Base-by-base conservation (phyloP, 2,113 vertebrate genomes). In the Tautogolabrus adspersus region DNA sequence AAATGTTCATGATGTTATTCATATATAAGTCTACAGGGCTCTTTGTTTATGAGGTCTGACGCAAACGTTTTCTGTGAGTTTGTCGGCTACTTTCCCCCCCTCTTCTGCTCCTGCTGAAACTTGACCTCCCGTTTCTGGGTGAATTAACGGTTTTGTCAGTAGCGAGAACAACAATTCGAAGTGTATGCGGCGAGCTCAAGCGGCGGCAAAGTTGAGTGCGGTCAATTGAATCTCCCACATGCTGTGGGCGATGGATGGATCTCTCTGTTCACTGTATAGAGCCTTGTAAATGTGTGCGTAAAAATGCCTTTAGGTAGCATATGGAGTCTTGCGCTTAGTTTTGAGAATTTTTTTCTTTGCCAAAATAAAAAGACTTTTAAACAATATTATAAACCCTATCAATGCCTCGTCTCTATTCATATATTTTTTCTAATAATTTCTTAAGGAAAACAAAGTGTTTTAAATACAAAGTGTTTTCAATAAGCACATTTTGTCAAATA, bases 121-220 rank as follows among this genome's bases (percentile, higher is more conserved):
- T 87, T 93, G 85, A 91, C 90, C 91, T 86, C 78, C 68, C 1
- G 86, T 92, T 93, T 91, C 86, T 92, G 88, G 89, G 85, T 91
- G 92, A 92, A 89, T 91, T 92, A 84, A 89, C 86, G 79, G 82
- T 86, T 92, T 89, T 88, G 91, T 91, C 90, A 92, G 87, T 61
- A 84, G 88, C 86, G 68, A 82, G 88, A 90, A 85, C 85, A 90
- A 88, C 84, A 86, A 87, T 87, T 56, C 84, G 81, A 91, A 89
- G 86, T 84, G 81, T 69, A 75, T 79, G 81, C 88, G 79, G 79
- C 77, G 38, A 81, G 81, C 75, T 87, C 60, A 81, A 71, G 84
- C 87, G 78, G 88, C 87, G 86, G 87, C 88, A 79, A 76, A 85
- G 87, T 88, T 86, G 89, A 91, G 81, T 89, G 85, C 86, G 85